A percentile compares a stretch with the other conserved stretches of the same genome.
phyloP scores from a whole-genome alignment of 2,888 invertebrate species.

The Volucella bombylans region DNA sequence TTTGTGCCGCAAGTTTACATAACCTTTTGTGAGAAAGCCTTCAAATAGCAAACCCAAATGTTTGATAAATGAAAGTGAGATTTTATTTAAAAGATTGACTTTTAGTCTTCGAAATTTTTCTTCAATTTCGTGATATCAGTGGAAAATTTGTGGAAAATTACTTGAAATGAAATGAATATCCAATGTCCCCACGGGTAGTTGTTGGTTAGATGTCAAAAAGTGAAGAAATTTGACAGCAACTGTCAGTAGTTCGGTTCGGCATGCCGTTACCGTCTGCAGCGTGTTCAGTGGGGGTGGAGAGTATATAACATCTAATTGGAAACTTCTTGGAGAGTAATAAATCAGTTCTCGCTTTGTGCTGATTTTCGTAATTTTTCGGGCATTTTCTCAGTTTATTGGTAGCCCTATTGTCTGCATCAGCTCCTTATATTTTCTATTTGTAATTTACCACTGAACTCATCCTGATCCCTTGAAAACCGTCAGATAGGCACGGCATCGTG shows the following conservation, averaged over 20 bases:
- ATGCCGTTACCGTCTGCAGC: conserved; percentile 29
- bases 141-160: conserved; percentile 41
- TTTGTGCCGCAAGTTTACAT: conserved; percentile 80
- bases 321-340: too few relatives aligned
- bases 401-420: too few relatives aligned
- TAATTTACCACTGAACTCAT: too few relatives aligned
- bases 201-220: conserved; percentile 66
- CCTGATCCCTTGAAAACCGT: too few relatives aligned
- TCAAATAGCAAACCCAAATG: conserved; percentile 18
- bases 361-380: too few relatives aligned
- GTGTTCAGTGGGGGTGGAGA: conserved; percentile 33
- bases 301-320: too few relatives aligned
- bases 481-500: too few relatives aligned
- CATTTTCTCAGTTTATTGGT: too few relatives aligned
- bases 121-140: conserved; percentile 22
- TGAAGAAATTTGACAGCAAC: conserved; percentile 59
- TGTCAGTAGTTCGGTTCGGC: conserved; percentile 36
- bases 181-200: conserved; percentile 65
- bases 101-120: not conserved
- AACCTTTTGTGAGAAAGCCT: conserved; percentile 78
- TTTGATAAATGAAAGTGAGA: not conserved
- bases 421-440: too few relatives aligned
- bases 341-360: too few relatives aligned
- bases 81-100: conserved; percentile 8
- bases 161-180: conserved; percentile 59